Conservation (phyloP, 2,797 vertebrate species). For the Halcyon smyrnensis region DNA sequence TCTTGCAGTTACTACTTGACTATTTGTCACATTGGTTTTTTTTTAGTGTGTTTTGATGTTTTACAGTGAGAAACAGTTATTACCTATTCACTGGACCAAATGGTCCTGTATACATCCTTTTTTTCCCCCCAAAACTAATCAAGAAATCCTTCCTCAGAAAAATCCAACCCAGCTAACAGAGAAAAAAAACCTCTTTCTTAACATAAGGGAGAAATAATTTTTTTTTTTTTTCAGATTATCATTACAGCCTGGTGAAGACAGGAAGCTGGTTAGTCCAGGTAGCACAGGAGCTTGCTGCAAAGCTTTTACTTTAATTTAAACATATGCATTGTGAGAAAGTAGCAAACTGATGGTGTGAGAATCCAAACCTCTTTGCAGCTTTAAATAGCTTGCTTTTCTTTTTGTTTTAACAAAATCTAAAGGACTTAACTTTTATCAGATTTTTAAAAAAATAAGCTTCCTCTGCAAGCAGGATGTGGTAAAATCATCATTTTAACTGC, state of each 20-base stretch:
- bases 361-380: not conserved
- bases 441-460: not conserved
- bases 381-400: not conserved
- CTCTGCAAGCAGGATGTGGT: constrained; percentile 21
- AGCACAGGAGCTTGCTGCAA: not conserved
- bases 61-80: not conserved
- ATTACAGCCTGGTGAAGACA: not conserved
- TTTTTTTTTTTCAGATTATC: not conserved
- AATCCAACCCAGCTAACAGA: not conserved
- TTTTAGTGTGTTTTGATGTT: not conserved
- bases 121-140: not conserved
- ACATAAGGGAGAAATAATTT: not conserved
- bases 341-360: not conserved
- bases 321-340: not conserved
- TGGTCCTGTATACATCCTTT: not conserved
- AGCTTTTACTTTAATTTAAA: not conserved
- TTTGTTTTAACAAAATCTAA: constrained; percentile 19
- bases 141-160: not conserved
- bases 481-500: constrained; percentile 10
- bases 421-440: not conserved
- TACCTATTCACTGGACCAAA: not conserved
- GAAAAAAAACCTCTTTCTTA: not conserved
- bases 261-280: not conserved
- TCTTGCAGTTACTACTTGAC: not conserved
- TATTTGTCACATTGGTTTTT: not conserved